phyloP scores from a whole-genome alignment of 2,888 invertebrate genomes.

The Petrolisthes cinctipes region DNA sequence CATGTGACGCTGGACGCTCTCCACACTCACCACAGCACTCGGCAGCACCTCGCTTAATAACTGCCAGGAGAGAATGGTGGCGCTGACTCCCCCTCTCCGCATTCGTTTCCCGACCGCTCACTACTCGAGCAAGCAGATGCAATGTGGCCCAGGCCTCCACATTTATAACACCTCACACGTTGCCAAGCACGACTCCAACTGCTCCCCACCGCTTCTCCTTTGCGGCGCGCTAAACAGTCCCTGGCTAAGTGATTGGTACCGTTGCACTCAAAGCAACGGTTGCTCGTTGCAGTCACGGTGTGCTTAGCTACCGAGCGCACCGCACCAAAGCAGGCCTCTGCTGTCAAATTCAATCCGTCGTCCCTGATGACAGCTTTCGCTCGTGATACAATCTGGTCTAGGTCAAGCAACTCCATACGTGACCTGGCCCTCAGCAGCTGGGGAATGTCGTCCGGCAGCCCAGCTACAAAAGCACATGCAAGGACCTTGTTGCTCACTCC shows the following conservation, averaged over 20 bases:
- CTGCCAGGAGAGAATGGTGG: too few species aligned
- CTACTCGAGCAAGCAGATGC: neutral
- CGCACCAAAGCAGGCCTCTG: too few species aligned
- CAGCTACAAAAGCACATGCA: conserved; percentile 29
- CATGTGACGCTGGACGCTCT: too few species aligned
- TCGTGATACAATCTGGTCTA: conserved; percentile 25
- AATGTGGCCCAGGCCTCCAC: conserved; percentile 27
- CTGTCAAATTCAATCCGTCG: conserved; percentile 14
- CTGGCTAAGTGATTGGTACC: too few species aligned
- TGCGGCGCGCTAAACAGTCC: conserved; percentile 4
- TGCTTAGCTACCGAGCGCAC: too few species aligned
- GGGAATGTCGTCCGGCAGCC: conserved; percentile 20
- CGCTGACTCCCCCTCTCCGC: conserved; percentile 2
- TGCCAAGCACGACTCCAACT: neutral
- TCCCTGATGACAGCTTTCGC: conserved; percentile 14
- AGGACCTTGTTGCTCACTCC: conserved; percentile 15
- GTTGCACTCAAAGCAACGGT: too few species aligned
- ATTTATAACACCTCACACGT: neutral
- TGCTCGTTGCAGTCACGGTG: too few species aligned
- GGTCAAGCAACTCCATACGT: conserved; percentile 15
- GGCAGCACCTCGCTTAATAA: too few species aligned
- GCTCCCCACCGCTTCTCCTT: neutral
- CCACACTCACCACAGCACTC: too few species aligned
- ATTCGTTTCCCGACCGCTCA: conserved; percentile 1
- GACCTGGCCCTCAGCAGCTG: conserved; percentile 32